Evolutionary conservation across 1,140 invertebrate species (phyloP).

Genomic region (Plectus sambesii): DNA sequence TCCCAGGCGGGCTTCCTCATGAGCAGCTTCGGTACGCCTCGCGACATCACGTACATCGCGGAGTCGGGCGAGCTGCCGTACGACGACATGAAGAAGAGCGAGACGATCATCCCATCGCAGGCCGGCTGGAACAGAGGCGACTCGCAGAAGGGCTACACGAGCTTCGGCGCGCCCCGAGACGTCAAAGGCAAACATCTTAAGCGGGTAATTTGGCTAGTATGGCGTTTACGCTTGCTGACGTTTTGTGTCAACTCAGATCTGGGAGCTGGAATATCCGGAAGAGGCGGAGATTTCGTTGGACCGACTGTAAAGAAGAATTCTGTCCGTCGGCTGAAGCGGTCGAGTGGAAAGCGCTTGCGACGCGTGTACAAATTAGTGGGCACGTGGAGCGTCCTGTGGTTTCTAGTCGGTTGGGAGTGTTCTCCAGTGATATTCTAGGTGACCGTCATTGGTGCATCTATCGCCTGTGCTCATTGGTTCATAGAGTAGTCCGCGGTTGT

Average conservation of each 20-base stretch:
- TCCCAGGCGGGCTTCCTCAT: constrained; percentile 43
- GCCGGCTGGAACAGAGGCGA: constrained; percentile 46
- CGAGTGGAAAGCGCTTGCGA: too few species aligned
- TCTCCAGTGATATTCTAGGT: constrained; percentile 1
- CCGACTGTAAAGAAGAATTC: constrained; percentile 27
- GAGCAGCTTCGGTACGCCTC: constrained; percentile 42
- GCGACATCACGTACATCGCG: constrained; percentile 45
- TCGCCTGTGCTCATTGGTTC: constrained; percentile 2
- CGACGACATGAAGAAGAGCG: constrained; percentile 46
- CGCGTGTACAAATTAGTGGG: not conserved
- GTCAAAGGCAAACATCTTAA: constrained; percentile 42
- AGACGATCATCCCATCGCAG: constrained; percentile 43
- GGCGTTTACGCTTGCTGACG: too few species aligned
- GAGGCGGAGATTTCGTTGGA: constrained; percentile 38
- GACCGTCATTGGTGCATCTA: constrained; percentile 7
- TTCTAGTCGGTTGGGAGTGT: constrained; percentile 1
- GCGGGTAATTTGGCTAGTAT: too few species aligned
- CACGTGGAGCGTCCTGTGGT: constrained; percentile 2
- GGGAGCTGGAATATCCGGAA: constrained; percentile 41
- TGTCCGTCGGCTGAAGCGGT: too few species aligned
- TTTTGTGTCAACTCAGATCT: too few species aligned
- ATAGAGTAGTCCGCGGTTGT: constrained; percentile 4
- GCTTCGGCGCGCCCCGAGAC: constrained; percentile 38
- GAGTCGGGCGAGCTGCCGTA: constrained; percentile 44
- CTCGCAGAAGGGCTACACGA: constrained; percentile 39